phyloP scores from a whole-genome alignment of 2,888 invertebrate species.

The Adineta ricciae region DNA sequence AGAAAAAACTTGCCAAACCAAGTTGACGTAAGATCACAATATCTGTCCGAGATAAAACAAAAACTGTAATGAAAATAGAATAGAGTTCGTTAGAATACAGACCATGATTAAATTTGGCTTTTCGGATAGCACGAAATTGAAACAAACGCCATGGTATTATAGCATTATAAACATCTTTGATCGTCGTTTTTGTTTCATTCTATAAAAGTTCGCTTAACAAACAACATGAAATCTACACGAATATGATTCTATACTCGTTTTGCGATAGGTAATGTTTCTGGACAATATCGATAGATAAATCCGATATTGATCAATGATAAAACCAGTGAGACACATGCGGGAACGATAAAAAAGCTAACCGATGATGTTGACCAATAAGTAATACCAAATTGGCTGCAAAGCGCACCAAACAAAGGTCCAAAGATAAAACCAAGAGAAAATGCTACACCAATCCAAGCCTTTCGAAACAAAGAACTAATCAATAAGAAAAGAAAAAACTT shows the following conservation, averaged over 20 bases:
- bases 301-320: constrained; percentile 68
- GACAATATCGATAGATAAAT: constrained; percentile 63
- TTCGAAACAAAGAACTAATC: too few species aligned
- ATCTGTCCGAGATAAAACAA: constrained; percentile 52
- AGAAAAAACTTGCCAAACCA: constrained; percentile 62
- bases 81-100: constrained; percentile 37
- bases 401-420: constrained; percentile 85
- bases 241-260: constrained; percentile 48
- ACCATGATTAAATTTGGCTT: background rate
- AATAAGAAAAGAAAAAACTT: too few species aligned
- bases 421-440: constrained; percentile 94
- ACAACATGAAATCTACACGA: too few species aligned
- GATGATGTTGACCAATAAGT: constrained; percentile 23
- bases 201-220: background rate
- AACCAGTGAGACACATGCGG: constrained; percentile 44
- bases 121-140: background rate
- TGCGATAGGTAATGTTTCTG: constrained; percentile 71
- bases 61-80: background rate
- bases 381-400: constrained; percentile 61
- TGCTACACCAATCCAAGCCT: constrained; percentile 91
- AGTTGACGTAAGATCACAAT: constrained; percentile 46
- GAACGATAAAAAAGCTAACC: constrained; percentile 19
- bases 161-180: background rate
- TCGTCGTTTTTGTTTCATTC: background rate
- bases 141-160: background rate